These are phyloP conservation scores for Macropus fuliginosus DNA, from an alignment of 2,797 vertebrate species.

Conservation along the genomic window DNA sequence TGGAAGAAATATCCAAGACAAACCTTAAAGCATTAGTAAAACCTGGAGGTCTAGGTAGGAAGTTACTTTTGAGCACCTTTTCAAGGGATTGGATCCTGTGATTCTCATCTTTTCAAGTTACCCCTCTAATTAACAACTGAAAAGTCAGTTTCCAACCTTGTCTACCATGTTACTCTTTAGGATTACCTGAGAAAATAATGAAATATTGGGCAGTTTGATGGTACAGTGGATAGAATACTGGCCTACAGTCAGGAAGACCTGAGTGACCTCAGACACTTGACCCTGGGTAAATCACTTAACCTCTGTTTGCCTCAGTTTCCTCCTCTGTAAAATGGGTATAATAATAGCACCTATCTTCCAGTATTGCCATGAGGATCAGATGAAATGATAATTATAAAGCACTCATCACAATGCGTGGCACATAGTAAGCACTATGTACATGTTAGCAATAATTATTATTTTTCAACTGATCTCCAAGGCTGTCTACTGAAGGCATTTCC, in stretches of 20 bases:
- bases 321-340: too few relatives aligned
- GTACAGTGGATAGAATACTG: neutral
- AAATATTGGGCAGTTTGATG: neutral
- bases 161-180: neutral
- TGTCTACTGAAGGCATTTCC: too few relatives aligned
- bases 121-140: neutral
- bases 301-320: too few relatives aligned
- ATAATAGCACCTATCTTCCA: too few relatives aligned
- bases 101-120: neutral
- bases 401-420: too few relatives aligned
- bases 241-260: neutral
- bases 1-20: slow-evolving; percentile 23
- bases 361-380: too few relatives aligned
- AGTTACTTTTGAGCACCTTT: neutral
- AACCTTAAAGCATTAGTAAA: neutral
- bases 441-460: too few relatives aligned
- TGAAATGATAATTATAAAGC: too few relatives aligned
- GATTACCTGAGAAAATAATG: neutral
- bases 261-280: neutral
- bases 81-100: too few relatives aligned
- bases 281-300: too few relatives aligned
- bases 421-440: too few relatives aligned
- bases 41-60: neutral
- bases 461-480: too few relatives aligned
- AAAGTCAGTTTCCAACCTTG: neutral